Evolutionary conservation across 30 jellyfish, hydroid and myxozoan species (phyloP).

Genomic region (Pseudorhiza aurosa): DNA sequence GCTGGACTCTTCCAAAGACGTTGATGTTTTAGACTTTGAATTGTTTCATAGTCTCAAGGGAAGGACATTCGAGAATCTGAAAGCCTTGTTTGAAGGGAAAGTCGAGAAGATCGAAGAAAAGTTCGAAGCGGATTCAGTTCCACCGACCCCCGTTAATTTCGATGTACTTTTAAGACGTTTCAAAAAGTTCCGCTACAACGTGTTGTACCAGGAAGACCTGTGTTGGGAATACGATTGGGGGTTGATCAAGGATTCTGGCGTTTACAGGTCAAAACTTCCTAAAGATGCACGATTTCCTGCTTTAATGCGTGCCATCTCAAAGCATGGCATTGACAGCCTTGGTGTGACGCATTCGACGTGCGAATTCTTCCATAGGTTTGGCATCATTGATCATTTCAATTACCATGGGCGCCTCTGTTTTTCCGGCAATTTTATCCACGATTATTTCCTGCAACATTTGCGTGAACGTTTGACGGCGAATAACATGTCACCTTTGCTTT

Average conservation of each 20-base stretch:
- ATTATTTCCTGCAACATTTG: slow-evolving; percentile 34
- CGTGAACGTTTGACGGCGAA: background rate
- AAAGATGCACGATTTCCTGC: slow-evolving; percentile 19
- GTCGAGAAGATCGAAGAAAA: slow-evolving; percentile 13
- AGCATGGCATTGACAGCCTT: slow-evolving; percentile 38
- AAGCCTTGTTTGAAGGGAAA: slow-evolving; percentile 74
- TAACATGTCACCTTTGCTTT: slow-evolving; percentile 23
- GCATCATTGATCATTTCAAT: slow-evolving; percentile 63
- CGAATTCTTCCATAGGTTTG: slow-evolving; percentile 39
- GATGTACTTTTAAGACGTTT: slow-evolving; percentile 18
- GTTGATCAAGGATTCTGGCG: slow-evolving; percentile 54
- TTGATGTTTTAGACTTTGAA: slow-evolving; percentile 70
- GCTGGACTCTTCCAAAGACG: background rate
- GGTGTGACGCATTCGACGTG: slow-evolving; percentile 75
- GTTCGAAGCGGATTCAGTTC: slow-evolving; percentile 51
- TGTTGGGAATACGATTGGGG: slow-evolving; percentile 88
- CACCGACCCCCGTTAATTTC: slow-evolving; percentile 50
- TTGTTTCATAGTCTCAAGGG: slow-evolving; percentile 64
- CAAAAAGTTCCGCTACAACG: slow-evolving; percentile 40
- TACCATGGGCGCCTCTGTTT: slow-evolving; percentile 55
- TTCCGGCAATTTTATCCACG: slow-evolving; percentile 57
- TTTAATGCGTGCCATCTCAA: slow-evolving; percentile 28
- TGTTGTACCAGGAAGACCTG: slow-evolving; percentile 82
- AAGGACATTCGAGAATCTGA: slow-evolving; percentile 69
- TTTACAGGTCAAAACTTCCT: background rate